Evolutionary conservation across 1,140 invertebrate genomes (phyloP).

Genomic region (Venturia canescens): DNA sequence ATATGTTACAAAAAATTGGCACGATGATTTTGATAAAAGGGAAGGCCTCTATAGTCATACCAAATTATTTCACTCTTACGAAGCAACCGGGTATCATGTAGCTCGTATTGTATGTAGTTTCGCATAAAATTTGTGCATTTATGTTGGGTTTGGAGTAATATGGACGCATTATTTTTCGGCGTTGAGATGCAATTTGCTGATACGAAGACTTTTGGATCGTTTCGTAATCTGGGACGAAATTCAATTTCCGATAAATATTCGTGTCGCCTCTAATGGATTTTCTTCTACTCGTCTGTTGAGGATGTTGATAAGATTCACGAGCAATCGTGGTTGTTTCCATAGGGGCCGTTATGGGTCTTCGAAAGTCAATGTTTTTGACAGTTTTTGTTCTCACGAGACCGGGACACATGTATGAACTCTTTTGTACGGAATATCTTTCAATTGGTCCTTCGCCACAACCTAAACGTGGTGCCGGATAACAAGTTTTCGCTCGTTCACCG

Average conservation of each 20-base stretch:
- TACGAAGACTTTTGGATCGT: conserved; percentile 43
- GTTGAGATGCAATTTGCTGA: conserved; percentile 1
- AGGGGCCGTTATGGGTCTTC: conserved; percentile 33
- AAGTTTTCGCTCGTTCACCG: conserved; percentile 28
- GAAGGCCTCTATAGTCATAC: neutral
- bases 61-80: conserved; percentile 39
- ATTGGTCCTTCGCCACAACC: conserved; percentile 27
- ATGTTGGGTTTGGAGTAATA: conserved; percentile 17
- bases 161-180: conserved; percentile 27
- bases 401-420: conserved; percentile 50
- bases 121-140: conserved; percentile 42
- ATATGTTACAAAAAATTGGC: no score
- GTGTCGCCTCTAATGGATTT: conserved; percentile 6
- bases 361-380: conserved; percentile 21
- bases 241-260: conserved; percentile 25
- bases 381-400: conserved; percentile 32
- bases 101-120: conserved; percentile 49
- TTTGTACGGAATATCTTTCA: conserved; percentile 45
- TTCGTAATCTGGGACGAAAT: conserved; percentile 48
- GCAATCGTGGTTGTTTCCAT: conserved; percentile 48
- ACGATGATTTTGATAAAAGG: neutral
- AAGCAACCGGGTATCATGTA: conserved; percentile 50
- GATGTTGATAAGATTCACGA: conserved; percentile 45
- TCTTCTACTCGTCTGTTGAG: conserved; percentile 20
- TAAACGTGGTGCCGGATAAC: conserved; percentile 47